These are phyloP conservation scores for Hydrozoanthus gracilis DNA, from an alignment of 92 coral and sea anemone genomes.

Conservation along the genomic window DNA sequence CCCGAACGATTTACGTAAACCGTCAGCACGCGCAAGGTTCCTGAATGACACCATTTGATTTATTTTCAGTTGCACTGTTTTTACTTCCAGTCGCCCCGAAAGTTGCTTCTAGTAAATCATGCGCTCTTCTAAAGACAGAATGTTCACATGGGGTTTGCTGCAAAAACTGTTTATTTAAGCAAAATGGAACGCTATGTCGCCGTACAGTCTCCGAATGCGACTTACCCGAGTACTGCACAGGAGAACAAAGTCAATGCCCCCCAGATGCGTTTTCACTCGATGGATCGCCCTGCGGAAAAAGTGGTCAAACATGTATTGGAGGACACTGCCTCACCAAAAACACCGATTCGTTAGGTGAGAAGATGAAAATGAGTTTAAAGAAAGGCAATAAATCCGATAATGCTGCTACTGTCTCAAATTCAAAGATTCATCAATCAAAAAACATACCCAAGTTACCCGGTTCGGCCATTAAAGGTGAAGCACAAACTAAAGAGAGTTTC, in stretches of 20 bases:
- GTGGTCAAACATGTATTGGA: constrained; percentile 4
- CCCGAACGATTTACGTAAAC: too few relatives aligned
- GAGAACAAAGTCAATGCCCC: constrained; percentile 49
- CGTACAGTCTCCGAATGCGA: constrained; percentile 39
- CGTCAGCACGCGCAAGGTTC: background rate
- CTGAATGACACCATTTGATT: background rate
- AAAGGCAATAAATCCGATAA: background rate
- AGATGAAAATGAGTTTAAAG: background rate
- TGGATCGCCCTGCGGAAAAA: constrained; percentile 22
- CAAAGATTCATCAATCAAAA: background rate
- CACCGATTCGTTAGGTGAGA: background rate
- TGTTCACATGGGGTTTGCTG: constrained; percentile 55
- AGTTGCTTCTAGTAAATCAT: background rate
- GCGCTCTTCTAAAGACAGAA: background rate
- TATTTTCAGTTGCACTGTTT: background rate
- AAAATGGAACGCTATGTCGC: constrained; percentile 41
- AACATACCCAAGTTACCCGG: background rate
- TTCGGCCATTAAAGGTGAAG: constrained; percentile 7
- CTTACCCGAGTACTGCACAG: constrained; percentile 55
- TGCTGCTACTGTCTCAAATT: background rate
- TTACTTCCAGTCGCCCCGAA: background rate
- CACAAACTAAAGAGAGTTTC: background rate
- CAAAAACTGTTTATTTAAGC: constrained; percentile 25
- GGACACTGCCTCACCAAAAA: constrained; percentile 9
- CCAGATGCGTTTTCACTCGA: constrained; percentile 5